phyloP scores from a whole-genome alignment of 2,888 invertebrate species.

The Xylota sylvarum region DNA sequence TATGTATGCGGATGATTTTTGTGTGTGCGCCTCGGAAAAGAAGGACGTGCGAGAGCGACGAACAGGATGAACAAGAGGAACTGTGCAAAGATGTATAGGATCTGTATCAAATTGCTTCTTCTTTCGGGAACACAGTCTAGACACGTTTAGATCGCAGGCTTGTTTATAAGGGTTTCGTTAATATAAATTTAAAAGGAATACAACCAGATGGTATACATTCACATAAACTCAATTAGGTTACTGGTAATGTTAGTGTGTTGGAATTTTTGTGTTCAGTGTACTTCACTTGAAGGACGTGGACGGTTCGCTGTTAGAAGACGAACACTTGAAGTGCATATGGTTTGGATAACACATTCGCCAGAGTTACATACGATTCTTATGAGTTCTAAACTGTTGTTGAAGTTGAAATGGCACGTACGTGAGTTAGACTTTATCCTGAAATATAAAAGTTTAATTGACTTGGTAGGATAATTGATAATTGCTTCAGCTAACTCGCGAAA shows the following conservation, averaged over 20 bases:
- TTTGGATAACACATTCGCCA: background rate
- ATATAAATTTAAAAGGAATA: conserved; percentile 58
- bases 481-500: too few species aligned
- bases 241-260: background rate
- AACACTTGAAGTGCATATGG: background rate
- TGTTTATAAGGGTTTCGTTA: conserved; percentile 47
- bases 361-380: too few species aligned
- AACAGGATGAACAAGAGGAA: conserved; percentile 22
- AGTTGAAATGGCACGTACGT: too few species aligned
- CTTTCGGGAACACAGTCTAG: conserved; percentile 63
- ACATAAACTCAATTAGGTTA: conserved; percentile 61
- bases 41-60: conserved; percentile 32
- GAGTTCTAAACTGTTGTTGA: too few species aligned
- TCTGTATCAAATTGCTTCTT: conserved; percentile 47
- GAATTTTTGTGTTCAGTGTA: conserved; percentile 1
- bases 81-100: conserved; percentile 13
- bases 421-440: too few species aligned
- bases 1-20: conserved; percentile 52
- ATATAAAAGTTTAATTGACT: too few species aligned
- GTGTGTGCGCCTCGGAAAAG: conserved; percentile 23
- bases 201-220: conserved; percentile 48
- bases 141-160: conserved; percentile 58
- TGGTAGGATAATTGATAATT: too few species aligned
- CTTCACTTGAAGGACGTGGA: background rate
- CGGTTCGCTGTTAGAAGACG: background rate